Evolutionary conservation across 2,888 invertebrate genomes (phyloP), one percentile per base, ranked within the genome.

Genomic region (Notodonta ziczac): DNA sequence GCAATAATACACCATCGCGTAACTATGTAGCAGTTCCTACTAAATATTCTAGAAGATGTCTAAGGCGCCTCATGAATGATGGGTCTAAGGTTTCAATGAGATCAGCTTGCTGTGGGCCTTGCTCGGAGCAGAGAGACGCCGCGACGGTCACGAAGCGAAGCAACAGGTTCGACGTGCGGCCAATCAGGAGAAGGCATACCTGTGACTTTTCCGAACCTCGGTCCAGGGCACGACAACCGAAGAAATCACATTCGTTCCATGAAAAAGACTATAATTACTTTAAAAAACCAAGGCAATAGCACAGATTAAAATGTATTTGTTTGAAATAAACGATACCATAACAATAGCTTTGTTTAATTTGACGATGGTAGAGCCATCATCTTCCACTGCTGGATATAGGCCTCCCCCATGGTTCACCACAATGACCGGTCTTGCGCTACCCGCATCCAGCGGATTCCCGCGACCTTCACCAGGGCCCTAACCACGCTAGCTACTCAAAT

Each of bases 121-220:
- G 60, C 12, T 10, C 5, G 39, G 32, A 10, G 2, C 60, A 12
- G 9, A 58, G 40, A 54, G 66, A 69, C 54, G 64, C 57, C 0
- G 32, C 50, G 0, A 73, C 70, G 0, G 42, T 57, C 10, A 69
- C 69, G 0, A 73, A 56, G 55, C 39, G 55, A 46, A 64, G 63
- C 5, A 58, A 66, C 16, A 58, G 62, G 42, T 65, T 62, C 32
- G 70, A 70, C 39, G 67, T 70, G 5, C 63, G 70, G 42, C 62
- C 62, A 0, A 2, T 63, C 10, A 56, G 35, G 39, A 56, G 57
- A 58, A 51, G 51, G 69, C 56, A 4, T 35, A 51, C 70, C 66
- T 58, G 52, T 10, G 69, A 72, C 5, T 42, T 65, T 53, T 12
- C 59, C 14, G n/a, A 63, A 4, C 32, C 52, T 13, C 58, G 59